Base-by-base conservation (phyloP, 1,140 invertebrate genomes). In the Pseudachorutes palmiensis region DNA sequence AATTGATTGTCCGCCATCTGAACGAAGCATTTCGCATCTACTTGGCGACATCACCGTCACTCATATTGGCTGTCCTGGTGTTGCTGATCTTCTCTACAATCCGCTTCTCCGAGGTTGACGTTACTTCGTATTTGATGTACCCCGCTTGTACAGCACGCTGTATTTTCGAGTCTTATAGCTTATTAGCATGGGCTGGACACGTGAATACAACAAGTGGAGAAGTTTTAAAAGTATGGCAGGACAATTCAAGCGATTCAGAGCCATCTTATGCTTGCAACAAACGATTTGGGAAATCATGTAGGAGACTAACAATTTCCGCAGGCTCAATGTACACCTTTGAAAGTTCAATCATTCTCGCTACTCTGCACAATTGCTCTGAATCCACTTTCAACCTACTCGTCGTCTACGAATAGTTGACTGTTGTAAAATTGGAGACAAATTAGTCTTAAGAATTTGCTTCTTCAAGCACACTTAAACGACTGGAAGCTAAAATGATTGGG, bases 261-360 rank as follows among this genome's bases (percentile, higher is more conserved):
- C 5, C 5, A 58, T 41, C 36, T 19, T 19, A 41, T 41, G 22
- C 5, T 5, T 58, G 24, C 55, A 58, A 24, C n/a, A 22, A 22
- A 22, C 55, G 55, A 22, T 58, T 58, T 29, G 28, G 28, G 55
- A 58, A 58, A 12, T 58, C 55, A 5, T 58, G 55, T 29, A 29
- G 55, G 55, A 29, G 24, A 22, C 55, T 58, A 5, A 58, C n/a
- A 5, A 24, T 22, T 9, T 12, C 5, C 5, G 55, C 55, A 9
- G 55, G 55, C 5, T 12, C 5, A 5, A 22, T 58, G n/a, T 58
- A 58, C 55, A 58, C n/a, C 55, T 58, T 58, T 29, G 55, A 58
- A 22, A 58, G 28, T 22, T 58, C 55, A 22, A 58, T 58, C 55
- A 29, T 58, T 22, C 55, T 58, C 55, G 22, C 28, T 22, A 58